A percentile compares a stretch with the other conserved stretches of the same genome.
phyloP scores from a whole-genome alignment of 2,113 vertebrate species.

The Tapirus terrestris region DNA sequence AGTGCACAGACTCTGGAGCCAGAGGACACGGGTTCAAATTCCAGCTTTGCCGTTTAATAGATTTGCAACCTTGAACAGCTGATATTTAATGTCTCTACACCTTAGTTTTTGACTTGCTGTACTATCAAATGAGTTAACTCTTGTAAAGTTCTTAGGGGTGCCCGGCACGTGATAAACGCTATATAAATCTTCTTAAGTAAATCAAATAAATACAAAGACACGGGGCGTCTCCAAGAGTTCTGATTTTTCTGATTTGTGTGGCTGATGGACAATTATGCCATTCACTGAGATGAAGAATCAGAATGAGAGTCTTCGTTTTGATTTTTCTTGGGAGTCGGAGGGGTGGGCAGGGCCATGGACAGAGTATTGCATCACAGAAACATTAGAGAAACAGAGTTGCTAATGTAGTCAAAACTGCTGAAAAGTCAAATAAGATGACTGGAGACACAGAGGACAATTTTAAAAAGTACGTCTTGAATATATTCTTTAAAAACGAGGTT shows the following conservation, averaged over 20 bases:
- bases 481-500: background rate
- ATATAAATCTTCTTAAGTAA: background rate
- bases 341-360: fast-evolving
- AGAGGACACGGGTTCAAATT: background rate
- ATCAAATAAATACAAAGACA: background rate
- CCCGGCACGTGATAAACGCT: background rate
- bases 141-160: background rate
- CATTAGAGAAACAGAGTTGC: background rate
- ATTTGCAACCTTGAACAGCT: background rate
- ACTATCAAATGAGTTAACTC: background rate
- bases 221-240: background rate
- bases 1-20: background rate
- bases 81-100: background rate
- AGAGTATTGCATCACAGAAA: background rate
- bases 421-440: background rate
- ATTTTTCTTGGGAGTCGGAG: background rate
- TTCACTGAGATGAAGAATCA: background rate
- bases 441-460: background rate
- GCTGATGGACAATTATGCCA: background rate
- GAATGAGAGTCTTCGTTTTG: background rate
- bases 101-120: background rate
- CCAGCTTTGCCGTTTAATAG: background rate
- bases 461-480: background rate
- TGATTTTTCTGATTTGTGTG: background rate
- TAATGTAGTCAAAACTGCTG: background rate